These are phyloP conservation scores for Pollenia amentaria DNA, from an alignment of 2,888 invertebrate species.

Conservation along the genomic window DNA sequence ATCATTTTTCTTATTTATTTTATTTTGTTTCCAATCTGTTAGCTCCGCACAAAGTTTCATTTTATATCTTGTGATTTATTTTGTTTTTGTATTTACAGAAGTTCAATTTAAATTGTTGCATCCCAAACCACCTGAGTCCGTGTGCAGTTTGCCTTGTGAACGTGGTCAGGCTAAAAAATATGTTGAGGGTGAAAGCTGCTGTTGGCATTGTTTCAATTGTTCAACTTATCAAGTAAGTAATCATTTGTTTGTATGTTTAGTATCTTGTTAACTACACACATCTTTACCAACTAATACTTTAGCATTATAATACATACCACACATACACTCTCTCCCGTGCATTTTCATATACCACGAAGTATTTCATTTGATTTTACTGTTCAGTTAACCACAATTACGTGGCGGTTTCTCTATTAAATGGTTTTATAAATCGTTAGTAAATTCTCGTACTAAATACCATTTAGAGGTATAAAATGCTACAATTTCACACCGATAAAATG, in stretches of 20 bases:
- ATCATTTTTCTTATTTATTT: neutral
- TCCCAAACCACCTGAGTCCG: slow-evolving; percentile 92
- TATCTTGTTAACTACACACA: neutral
- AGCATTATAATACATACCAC: neutral
- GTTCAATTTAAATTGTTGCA: slow-evolving; percentile 93
- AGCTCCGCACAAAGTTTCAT: slow-evolving; percentile 29
- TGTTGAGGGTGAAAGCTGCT: slow-evolving; percentile 96
- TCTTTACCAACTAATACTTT: neutral
- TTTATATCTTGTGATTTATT: slow-evolving; percentile 45
- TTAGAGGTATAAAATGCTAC: neutral
- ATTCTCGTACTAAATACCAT: neutral
- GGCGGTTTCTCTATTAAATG: slow-evolving; percentile 1
- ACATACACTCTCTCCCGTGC: neutral
- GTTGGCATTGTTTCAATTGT: slow-evolving; percentile 97
- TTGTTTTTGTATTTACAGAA: slow-evolving; percentile 85
- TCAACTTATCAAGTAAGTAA: slow-evolving; percentile 91
- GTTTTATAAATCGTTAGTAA: neutral
- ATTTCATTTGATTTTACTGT: slow-evolving; percentile 13
- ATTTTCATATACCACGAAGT: neutral
- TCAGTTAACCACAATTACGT: slow-evolving; percentile 20
- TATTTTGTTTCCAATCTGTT: slow-evolving; percentile 51
- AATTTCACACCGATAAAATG: slow-evolving; percentile 19
- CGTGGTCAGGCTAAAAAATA: slow-evolving; percentile 96
- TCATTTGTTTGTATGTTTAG: slow-evolving; percentile 25
- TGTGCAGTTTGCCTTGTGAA: slow-evolving; percentile 95